Base-by-base conservation (phyloP, 2,888 invertebrate species). In the Acronicta psi region DNA sequence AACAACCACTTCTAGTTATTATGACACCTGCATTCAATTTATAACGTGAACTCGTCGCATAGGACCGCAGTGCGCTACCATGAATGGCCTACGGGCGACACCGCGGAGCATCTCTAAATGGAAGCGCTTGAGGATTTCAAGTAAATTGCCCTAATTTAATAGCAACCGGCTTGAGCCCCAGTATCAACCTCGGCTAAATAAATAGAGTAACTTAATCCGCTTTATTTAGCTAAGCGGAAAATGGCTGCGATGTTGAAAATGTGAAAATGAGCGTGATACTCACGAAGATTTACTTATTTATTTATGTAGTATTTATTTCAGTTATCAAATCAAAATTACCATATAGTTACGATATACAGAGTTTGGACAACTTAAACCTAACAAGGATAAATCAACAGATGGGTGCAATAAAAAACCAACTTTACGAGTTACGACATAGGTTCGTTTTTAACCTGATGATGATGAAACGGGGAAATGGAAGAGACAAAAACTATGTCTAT, bases 81-180 rank as follows among this genome's bases (percentile, higher is more conserved):
- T 14, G 43, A 34, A 40, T 25, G 36, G 47, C 38, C 56, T 10
- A 38, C 9, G 34, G 6, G 18, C 13, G 11, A 37, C 31, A 29
- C 18, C 7, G 59, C n/a, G n/a, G n/a, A 61, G 37, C 42, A 52
- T 18, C 44, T 23, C 49, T 47, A 38, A 62, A 56, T 70, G 36
- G 37, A 73, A 62, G 37, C 40, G 46, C 43, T 36, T 25, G 37
- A 66, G 25, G 53, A 42, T 54, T 68, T 54, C 52, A 49, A 58
- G 38, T 43, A 59, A 71, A 72, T 72, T 61, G 36, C 43, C 65
- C 18, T 59, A 45, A 76, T 66, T 74, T 62, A 61, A 64, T 73
- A 65, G 41, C 41, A 42, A 53, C 34, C 31, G 40, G 55, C 55
- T 55, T 49, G 41, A 56, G 45, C 41, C 50, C 31, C 8, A 46